Percentiles rank a stretch among this genome's conserved stretches.
Conservation (phyloP, 2,113 vertebrate genomes). For the Gadus macrocephalus region DNA sequence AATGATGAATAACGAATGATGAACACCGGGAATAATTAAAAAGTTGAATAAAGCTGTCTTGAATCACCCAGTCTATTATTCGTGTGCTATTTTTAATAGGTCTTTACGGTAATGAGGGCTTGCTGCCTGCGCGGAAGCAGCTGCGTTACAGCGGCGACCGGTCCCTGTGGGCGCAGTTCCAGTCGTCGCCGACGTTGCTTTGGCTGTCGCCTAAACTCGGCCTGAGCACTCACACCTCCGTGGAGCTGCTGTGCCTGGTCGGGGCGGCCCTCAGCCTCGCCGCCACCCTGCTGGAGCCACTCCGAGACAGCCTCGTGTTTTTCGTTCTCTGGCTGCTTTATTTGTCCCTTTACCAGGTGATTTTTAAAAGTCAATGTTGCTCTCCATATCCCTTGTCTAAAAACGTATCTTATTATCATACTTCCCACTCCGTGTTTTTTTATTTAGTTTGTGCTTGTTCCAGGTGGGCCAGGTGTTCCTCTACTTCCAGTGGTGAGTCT, state of each 20-base stretch:
- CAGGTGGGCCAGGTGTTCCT: slow-evolving; percentile 97
- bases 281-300: slow-evolving; percentile 61
- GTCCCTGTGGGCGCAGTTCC: slow-evolving; percentile 76
- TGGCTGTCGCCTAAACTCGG: slow-evolving; percentile 82
- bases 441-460: not conserved
- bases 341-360: slow-evolving; percentile 82
- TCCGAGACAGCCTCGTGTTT: slow-evolving; percentile 79
- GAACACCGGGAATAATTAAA: too few relatives aligned
- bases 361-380: not conserved
- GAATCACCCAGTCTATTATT: not conserved
- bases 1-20: too few relatives aligned
- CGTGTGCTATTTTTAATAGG: slow-evolving; percentile 62
- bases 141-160: slow-evolving; percentile 76
- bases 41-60: not conserved
- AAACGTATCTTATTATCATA: not conserved
- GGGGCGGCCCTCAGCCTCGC: slow-evolving; percentile 72
- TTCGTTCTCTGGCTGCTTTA: slow-evolving; percentile 81
- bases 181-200: slow-evolving; percentile 80
- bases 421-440: not conserved
- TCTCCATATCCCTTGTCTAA: not conserved
- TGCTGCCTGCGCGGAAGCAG: slow-evolving; percentile 79
- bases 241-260: slow-evolving; percentile 86
- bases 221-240: slow-evolving; percentile 83
- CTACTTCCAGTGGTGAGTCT: slow-evolving; percentile 96
- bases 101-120: slow-evolving; percentile 85